Conservation (phyloP, 2,113 vertebrate species). For the Thunnus thynnus region DNA sequence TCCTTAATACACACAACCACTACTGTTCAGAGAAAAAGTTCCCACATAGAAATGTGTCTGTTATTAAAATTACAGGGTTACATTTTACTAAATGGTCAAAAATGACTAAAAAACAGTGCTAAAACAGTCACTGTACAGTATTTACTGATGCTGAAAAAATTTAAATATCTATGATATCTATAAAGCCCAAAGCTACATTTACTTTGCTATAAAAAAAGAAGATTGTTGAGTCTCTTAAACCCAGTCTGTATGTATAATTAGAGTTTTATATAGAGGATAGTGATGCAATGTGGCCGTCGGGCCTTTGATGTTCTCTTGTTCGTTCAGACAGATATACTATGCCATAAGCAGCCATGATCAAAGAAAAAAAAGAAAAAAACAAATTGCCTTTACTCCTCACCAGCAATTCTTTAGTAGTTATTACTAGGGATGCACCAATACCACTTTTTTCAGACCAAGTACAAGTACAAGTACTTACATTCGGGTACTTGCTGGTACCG, state of each 20-base stretch:
- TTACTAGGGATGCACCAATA: background rate
- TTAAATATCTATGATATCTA: no score
- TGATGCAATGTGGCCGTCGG: background rate
- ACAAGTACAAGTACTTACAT: no score
- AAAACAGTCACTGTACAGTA: no score
- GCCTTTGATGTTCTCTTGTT: background rate
- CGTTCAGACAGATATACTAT: background rate
- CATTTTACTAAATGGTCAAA: no score
- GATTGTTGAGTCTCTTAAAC: background rate
- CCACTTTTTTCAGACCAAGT: no score
- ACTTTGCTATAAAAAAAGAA: background rate
- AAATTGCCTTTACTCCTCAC: background rate
- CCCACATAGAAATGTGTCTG: no score
- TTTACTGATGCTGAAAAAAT: no score
- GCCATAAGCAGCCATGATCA: background rate
- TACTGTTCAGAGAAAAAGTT: background rate
- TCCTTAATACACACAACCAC: background rate
- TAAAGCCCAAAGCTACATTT: background rate
- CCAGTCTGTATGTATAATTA: background rate
- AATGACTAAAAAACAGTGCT: no score
- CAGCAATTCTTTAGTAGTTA: background rate
- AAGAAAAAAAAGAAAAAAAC: constrained; percentile 7
- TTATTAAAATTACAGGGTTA: no score
- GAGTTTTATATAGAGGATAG: background rate
- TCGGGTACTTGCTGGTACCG: no score